Conservation (phyloP, 2,888 invertebrate genomes). For the Folsomia candida region DNA sequence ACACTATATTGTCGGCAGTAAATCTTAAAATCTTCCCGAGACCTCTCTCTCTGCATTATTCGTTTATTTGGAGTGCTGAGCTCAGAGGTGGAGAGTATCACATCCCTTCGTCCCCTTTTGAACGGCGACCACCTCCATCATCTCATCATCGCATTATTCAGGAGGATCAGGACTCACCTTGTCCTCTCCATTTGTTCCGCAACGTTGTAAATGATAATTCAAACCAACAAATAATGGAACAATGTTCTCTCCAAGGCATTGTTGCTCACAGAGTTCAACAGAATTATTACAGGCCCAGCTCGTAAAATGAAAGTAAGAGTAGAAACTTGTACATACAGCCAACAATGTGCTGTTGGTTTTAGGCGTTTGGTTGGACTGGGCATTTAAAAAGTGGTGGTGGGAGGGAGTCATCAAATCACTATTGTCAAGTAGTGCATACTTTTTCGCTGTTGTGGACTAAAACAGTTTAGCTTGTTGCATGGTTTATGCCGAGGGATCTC, state of each 20-base stretch:
- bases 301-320: neutral
- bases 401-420: too few species aligned
- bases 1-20: constrained; percentile 34
- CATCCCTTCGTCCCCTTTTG: neutral
- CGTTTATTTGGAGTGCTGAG: neutral
- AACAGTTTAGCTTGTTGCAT: too few species aligned
- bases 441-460: too few species aligned
- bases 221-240: neutral
- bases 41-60: neutral
- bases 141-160: neutral
- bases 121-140: neutral
- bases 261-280: neutral
- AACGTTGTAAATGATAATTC: neutral
- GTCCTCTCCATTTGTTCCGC: neutral
- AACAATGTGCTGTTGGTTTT: too few species aligned
- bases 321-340: too few species aligned
- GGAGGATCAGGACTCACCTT: neutral
- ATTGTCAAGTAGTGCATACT: too few species aligned
- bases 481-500: too few species aligned
- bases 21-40: constrained; percentile 31
- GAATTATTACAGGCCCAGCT: too few species aligned
- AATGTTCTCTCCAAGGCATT: neutral
- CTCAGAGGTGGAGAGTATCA: too few species aligned
- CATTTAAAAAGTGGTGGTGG: neutral
- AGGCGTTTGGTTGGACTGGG: too few species aligned